Base-by-base conservation (phyloP, 92 coral and sea anemone genomes). In the Virgularia gustaviana region DNA sequence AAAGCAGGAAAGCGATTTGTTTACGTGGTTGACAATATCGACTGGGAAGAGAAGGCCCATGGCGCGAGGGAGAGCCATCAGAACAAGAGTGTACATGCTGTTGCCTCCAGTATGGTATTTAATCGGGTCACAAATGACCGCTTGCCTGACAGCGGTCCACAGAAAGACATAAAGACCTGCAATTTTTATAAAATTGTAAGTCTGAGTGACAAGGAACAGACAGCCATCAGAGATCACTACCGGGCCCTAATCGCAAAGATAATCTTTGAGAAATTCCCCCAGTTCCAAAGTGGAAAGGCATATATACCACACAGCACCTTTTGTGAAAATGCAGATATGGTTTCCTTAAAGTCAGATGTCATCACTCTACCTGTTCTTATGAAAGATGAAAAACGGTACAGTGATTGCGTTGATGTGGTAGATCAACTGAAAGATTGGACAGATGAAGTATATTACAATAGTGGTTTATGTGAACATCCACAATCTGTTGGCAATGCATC, bases 391-490 rank as follows among this genome's bases (percentile, higher is more conserved):
- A 62, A 62, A 28, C 33, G 36, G 36, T 62, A 62, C 36, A 10
- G 44, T 31, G 70, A 62, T 1, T 33, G 44, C n/a, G 70, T 62
- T 9, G 70, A 62, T 62, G 72, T 64, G 22, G 20, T 64, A 29
- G 72, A 64, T 39, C 52, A 64, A 22, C 52, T 64, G n/a, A 54
- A 64, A 64, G 44, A 38, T 32, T 64, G 54, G 72, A 64, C 72
- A 64, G 53, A 64, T 25, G 33, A 64, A 25, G 42, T 64, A 9
- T 63, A 63, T 63, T 35, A 8, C 9, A 33, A 49, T 35, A 53
- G 51, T 20, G 51, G 71, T n/a, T 28, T 61, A 6, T 63, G 71
- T 39, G 55, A 47, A 47, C 20, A 47, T 47, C 55, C 15, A 25
- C 20, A 47, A 47, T 25, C 22, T 5, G 20, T 25, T 47, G 55